Evolutionary conservation across 2,888 invertebrate genomes (phyloP).

Genomic region (Prosapia bicincta): DNA sequence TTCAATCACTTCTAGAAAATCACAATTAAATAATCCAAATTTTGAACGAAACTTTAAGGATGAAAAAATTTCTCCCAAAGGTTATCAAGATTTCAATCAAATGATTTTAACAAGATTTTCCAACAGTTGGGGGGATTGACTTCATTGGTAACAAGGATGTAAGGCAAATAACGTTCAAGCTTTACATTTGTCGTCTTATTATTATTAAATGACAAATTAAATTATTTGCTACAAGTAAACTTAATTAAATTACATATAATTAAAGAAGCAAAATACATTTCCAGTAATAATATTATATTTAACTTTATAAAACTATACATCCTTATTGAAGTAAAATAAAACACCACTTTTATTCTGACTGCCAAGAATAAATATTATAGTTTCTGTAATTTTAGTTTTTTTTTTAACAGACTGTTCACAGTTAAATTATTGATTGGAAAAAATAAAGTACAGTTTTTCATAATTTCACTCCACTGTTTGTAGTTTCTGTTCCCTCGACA

Average conservation of each 20-base stretch:
- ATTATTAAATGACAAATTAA: neutral
- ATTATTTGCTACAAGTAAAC: neutral
- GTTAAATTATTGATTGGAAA: neutral
- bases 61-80: too few relatives aligned
- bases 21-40: too few relatives aligned
- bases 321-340: neutral
- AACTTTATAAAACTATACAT: conserved; percentile 2
- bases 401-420: neutral
- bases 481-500: neutral
- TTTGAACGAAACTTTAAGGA: too few relatives aligned
- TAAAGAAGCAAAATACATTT: neutral
- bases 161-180: too few relatives aligned
- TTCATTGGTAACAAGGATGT: too few relatives aligned
- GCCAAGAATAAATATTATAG: neutral
- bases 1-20: too few relatives aligned
- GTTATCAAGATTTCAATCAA: too few relatives aligned
- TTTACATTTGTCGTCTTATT: neutral
- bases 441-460: neutral
- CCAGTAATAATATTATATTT: neutral
- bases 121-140: too few relatives aligned
- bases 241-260: neutral
- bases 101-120: too few relatives aligned
- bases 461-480: neutral
- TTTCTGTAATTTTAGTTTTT: neutral
- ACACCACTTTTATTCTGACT: neutral